phyloP scores from a whole-genome alignment of 2,113 vertebrate species.

The Ciconia maguari region DNA sequence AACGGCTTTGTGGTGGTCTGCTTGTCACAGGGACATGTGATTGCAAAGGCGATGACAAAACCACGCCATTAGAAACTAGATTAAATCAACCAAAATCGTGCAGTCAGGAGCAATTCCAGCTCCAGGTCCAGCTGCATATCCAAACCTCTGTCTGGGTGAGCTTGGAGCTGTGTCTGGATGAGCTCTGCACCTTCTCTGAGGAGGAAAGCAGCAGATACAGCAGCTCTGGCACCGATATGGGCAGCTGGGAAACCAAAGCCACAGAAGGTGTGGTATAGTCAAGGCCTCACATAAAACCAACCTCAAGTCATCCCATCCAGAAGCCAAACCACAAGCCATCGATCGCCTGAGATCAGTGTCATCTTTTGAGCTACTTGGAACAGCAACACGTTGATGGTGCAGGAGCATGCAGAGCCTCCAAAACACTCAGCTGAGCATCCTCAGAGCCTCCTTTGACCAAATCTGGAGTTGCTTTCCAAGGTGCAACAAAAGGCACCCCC shows the following conservation, averaged over 20 bases:
- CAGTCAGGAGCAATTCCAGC: not conserved
- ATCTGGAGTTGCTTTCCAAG: not conserved
- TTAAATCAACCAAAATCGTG: accelerated
- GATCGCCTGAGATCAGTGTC: not conserved
- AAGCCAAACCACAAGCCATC: not conserved
- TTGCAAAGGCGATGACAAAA: not conserved
- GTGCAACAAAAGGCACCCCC: not conserved
- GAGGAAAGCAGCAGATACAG: not conserved
- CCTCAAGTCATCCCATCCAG: not conserved
- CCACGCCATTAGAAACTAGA: not conserved
- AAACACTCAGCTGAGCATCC: not conserved
- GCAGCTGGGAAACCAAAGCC: not conserved
- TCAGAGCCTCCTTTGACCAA: not conserved
- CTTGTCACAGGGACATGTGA: accelerated
- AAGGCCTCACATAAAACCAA: not conserved
- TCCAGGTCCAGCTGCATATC: not conserved
- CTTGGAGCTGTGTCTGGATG: not conserved
- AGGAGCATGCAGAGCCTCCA: not conserved
- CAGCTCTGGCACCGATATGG: not conserved
- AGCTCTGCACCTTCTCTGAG: not conserved
- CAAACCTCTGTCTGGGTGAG: not conserved
- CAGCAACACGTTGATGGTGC: accelerated
- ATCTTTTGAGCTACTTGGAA: not conserved
- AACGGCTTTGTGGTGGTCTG: accelerated
- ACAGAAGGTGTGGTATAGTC: not conserved